Evolutionary conservation across 2,797 vertebrate genomes (phyloP), one percentile per base, ranked within the genome.

Genomic region (Rhinogobio ventralis): DNA sequence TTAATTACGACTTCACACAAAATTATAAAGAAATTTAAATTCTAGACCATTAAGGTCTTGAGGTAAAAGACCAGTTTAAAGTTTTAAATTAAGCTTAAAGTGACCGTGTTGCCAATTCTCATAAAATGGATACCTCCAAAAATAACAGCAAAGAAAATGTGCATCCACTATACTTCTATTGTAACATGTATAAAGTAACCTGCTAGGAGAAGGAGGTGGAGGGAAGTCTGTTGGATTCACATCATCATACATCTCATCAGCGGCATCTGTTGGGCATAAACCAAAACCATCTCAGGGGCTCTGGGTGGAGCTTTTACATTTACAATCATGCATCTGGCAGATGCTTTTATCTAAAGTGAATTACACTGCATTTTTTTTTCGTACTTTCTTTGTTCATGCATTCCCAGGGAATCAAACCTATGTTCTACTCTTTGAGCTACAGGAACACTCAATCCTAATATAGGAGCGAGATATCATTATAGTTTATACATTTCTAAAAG

Each of bases 211-310:
- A 0, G 90, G 87, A 3, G 90, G 90, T 33, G 86, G 25, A 82
- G 94, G 91, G 53, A 95, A 93, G 14, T 92, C 91, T 23, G 93
- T 89, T 39, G 92, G 86, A 55, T 91, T 93, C 23, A 95, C 81
- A 0, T 95, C 93, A 28, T 77, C 75, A 62, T 77, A 77, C 0
- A 14, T 42, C 9, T 96, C 95, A 20, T 96, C 80, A 45, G 25
- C 46, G 13, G 15, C 15, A 57, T 19, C 79, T 81, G 46, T 25
- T 39, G 20, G 46, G n/a, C 20, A 77, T 39, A 57, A 71, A 71
- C 23, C 68, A 71, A 15, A 45, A 71, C 15, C 10, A 67, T 39
- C 33, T 39, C 33, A 71, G 6, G 7, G 71, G 45, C 8, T 73
- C 8, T 72, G n/a, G 10, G 46, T 13, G 4, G 45, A 73, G 3